A percentile compares a stretch with the other conserved stretches of the same genome.
These are phyloP conservation scores for Arvicanthis niloticus DNA, from an alignment of 2,113 vertebrate species.

Conservation along the genomic window DNA sequence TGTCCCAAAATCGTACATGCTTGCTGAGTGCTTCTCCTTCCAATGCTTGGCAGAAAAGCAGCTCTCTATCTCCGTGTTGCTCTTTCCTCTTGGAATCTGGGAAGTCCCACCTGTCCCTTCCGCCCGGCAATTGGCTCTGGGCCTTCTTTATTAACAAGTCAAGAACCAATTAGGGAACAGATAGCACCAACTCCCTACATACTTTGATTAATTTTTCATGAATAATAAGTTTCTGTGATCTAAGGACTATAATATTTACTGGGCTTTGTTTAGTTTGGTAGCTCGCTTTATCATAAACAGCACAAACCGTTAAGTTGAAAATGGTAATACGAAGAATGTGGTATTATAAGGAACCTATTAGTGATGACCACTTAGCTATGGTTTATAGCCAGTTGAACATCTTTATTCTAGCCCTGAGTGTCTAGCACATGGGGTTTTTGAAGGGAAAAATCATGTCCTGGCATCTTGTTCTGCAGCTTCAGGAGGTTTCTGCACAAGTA, in stretches of 20 bases:
- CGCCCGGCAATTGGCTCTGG: too few relatives aligned
- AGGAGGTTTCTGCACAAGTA: not conserved
- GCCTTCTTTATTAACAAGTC: too few relatives aligned
- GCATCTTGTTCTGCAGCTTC: not conserved
- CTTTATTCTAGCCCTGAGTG: not conserved
- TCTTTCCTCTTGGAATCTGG: too few relatives aligned
- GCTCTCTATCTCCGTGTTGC: too few relatives aligned
- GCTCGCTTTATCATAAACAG: constrained; percentile 6
- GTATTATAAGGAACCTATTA: rapidly evolving
- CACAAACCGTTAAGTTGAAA: not conserved
- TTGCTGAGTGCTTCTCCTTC: too few relatives aligned
- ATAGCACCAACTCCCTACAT: too few relatives aligned
- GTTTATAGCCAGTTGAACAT: not conserved
- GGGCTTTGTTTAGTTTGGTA: not conserved
- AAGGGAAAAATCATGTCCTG: not conserved
- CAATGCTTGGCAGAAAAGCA: too few relatives aligned
- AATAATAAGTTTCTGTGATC: not conserved
- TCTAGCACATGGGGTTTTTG: not conserved
- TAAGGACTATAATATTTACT: not conserved
- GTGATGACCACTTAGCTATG: not conserved
- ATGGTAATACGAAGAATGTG: not conserved
- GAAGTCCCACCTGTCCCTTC: too few relatives aligned
- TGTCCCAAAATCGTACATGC: too few relatives aligned
- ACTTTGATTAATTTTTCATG: too few relatives aligned
- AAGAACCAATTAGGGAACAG: too few relatives aligned